Evolutionary conservation across 2,113 vertebrate species (phyloP).

Genomic region (Neoarius graeffei): DNA sequence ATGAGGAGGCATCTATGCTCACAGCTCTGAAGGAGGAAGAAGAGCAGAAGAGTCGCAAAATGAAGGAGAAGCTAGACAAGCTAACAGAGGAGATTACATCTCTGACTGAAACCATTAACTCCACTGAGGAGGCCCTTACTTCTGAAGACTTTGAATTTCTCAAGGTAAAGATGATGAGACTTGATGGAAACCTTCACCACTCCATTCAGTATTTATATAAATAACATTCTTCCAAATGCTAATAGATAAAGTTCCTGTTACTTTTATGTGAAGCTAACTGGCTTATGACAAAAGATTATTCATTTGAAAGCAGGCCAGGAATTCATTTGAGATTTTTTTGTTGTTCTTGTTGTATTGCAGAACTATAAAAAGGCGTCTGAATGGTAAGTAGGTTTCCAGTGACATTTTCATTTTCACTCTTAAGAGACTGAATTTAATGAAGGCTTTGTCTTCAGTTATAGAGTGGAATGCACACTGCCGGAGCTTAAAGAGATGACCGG

Average conservation of each 20-base stretch:
- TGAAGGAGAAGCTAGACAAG: constrained; percentile 53
- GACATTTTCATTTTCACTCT: not conserved
- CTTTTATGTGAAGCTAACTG: not conserved
- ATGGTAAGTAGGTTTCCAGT: constrained; percentile 41
- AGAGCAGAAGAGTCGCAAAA: constrained; percentile 58
- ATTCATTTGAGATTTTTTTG: constrained; percentile 28
- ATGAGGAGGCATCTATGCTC: constrained; percentile 56
- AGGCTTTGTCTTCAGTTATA: constrained; percentile 24
- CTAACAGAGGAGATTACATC: constrained; percentile 48
- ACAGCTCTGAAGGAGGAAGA: constrained; percentile 59
- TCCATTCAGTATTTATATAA: not conserved
- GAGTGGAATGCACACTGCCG: constrained; percentile 43
- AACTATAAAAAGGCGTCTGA: constrained; percentile 57
- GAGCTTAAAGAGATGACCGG: constrained; percentile 44
- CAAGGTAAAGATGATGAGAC: constrained; percentile 46
- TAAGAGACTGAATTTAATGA: not conserved
- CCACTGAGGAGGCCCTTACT: constrained; percentile 52
- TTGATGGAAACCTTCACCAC: not conserved
- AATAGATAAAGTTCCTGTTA: not conserved
- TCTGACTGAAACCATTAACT: constrained; percentile 48
- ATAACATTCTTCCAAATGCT: not conserved
- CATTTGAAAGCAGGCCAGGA: constrained; percentile 2
- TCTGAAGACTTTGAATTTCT: constrained; percentile 53
- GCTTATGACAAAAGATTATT: not conserved
- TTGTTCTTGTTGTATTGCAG: constrained; percentile 43